Conservation (phyloP, 2,888 invertebrate genomes). For the Pherbina coryleti region DNA sequence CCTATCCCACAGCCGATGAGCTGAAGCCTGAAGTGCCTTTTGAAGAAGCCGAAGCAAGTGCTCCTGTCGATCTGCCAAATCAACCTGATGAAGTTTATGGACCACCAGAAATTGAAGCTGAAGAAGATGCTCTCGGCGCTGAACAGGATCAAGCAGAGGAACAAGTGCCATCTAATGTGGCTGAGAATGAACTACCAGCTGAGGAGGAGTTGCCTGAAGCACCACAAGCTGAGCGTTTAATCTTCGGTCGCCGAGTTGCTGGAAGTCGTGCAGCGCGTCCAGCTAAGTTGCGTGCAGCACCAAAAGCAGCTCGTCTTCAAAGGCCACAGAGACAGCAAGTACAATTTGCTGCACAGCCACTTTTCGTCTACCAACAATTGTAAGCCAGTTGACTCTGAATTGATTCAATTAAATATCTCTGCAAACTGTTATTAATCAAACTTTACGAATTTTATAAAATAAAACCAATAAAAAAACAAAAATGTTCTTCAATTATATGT, state of each 20-base stretch:
- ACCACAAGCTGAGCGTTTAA: conserved; percentile 42
- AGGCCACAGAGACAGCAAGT: conserved; percentile 35
- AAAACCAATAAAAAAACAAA: neutral
- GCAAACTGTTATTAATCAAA: neutral
- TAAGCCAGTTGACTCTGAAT: neutral
- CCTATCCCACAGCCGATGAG: conserved; percentile 62
- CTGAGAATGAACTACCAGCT: conserved; percentile 34
- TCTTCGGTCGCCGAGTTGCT: conserved; percentile 42
- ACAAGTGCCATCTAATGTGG: conserved; percentile 19
- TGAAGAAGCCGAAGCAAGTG: conserved; percentile 52
- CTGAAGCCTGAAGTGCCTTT: conserved; percentile 63
- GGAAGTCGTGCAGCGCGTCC: conserved; percentile 45
- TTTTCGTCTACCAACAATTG: neutral
- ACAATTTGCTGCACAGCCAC: conserved; percentile 37
- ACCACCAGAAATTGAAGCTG: conserved; percentile 39
- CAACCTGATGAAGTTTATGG: conserved; percentile 49
- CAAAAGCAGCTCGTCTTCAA: conserved; percentile 31
- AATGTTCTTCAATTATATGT: too few species aligned
- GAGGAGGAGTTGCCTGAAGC: conserved; percentile 32
- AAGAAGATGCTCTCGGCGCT: conserved; percentile 5
- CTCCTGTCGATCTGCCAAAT: neutral
- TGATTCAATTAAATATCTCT: neutral
- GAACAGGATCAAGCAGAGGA: conserved; percentile 3
- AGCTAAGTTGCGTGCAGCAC: conserved; percentile 47
- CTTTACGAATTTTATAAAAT: too few species aligned